phyloP scores from a whole-genome alignment of 1,140 invertebrate genomes.

The Limonius californicus region DNA sequence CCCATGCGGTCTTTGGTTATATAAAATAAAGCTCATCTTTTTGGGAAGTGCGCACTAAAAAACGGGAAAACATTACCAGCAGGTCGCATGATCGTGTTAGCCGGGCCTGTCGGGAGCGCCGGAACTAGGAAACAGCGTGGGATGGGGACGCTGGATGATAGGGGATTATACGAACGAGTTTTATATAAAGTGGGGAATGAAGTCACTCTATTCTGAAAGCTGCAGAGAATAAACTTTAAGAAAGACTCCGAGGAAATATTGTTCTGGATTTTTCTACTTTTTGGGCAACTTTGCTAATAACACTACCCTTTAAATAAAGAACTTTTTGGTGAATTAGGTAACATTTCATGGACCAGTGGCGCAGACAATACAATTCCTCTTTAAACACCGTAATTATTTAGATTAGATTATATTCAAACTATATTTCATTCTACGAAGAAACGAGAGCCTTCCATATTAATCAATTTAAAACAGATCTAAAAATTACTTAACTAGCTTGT shows the following conservation, averaged over 20 bases:
- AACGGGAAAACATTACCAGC: constrained; percentile 46
- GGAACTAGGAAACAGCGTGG: constrained; percentile 32
- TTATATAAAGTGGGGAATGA: constrained; percentile 17
- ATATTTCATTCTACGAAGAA: too few species aligned
- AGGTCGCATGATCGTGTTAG: constrained; percentile 45
- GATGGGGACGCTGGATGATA: constrained; percentile 14
- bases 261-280: not conserved
- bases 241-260: constrained; percentile 15
- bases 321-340: not conserved
- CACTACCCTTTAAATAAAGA: not conserved
- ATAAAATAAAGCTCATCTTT: constrained; percentile 37
- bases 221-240: constrained; percentile 22
- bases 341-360: too few species aligned
- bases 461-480: too few species aligned
- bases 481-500: too few species aligned
- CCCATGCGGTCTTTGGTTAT: constrained; percentile 39
- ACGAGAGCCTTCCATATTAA: too few species aligned
- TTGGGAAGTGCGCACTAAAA: constrained; percentile 38
- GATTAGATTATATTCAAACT: too few species aligned
- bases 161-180: constrained; percentile 20
- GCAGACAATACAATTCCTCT: too few species aligned
- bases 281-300: constrained; percentile 7
- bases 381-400: too few species aligned
- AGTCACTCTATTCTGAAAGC: constrained; percentile 1
- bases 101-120: constrained; percentile 33